Evolutionary conservation across 2,113 vertebrate species (phyloP).

Genomic region (Microcebus lehilahytsara): DNA sequence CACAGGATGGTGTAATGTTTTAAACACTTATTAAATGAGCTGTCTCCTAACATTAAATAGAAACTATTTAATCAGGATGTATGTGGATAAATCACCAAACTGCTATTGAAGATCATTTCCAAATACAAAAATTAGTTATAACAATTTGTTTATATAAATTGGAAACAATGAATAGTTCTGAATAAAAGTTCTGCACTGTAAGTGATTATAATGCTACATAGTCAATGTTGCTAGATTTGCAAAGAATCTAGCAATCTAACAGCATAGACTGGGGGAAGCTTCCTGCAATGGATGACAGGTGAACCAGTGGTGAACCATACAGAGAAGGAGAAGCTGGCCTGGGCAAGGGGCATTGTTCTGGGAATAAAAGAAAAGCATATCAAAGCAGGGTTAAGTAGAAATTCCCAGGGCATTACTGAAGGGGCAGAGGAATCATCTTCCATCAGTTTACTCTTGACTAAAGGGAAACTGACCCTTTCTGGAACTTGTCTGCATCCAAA

Average conservation of each 20-base stretch:
- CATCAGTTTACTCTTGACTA: neutral
- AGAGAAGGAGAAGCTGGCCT: neutral
- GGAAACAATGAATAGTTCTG: neutral
- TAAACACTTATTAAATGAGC: slow-evolving; percentile 11
- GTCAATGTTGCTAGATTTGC: too few species aligned
- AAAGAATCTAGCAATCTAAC: too few species aligned
- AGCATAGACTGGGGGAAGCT: neutral
- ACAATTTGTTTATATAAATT: neutral
- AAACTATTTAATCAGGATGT: neutral
- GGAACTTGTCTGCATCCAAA: neutral
- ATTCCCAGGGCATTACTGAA: neutral
- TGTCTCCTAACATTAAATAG: neutral
- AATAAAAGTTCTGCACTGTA: neutral
- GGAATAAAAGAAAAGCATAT: neutral
- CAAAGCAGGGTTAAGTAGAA: neutral
- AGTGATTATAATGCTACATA: neutral
- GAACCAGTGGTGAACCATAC: neutral
- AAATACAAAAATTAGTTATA: neutral
- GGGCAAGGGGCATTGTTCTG: neutral
- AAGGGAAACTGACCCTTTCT: neutral
- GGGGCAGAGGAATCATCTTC: neutral
- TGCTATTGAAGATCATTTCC: neutral
- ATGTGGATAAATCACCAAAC: neutral
- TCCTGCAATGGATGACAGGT: neutral
- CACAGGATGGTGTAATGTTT: neutral